Conservation (phyloP, 2,113 vertebrate species). For the Erpornis zantholeuca region DNA sequence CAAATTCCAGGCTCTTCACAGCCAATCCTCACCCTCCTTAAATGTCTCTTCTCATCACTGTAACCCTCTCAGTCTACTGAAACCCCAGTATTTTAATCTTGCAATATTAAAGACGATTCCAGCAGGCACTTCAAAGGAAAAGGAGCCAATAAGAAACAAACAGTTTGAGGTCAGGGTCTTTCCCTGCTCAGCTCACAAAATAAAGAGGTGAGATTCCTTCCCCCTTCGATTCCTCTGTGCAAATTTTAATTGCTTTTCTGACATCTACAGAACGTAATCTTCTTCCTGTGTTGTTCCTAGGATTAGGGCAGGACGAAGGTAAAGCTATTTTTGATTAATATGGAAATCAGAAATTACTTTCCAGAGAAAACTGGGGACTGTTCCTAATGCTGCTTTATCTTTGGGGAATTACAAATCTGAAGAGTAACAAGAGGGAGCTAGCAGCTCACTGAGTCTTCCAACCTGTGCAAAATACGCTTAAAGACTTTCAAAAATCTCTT, state of each 20-base stretch:
- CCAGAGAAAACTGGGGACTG: slow-evolving; percentile 25
- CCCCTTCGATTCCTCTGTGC: not conserved
- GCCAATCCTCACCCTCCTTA: not conserved
- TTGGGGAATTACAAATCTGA: slow-evolving; percentile 35
- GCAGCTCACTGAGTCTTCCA: not conserved
- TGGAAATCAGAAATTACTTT: slow-evolving; percentile 71
- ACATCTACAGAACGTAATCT: slow-evolving; percentile 58
- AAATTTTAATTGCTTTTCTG: slow-evolving; percentile 70
- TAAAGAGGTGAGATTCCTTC: slow-evolving; percentile 19
- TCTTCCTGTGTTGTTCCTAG: slow-evolving; percentile 51
- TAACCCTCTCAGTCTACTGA: not conserved
- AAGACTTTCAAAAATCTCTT: not conserved
- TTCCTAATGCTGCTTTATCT: slow-evolving; percentile 42
- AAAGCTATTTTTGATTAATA: slow-evolving; percentile 74
- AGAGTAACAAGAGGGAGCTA: slow-evolving; percentile 12
- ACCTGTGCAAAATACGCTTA: not conserved
- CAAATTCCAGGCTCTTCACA: not conserved
- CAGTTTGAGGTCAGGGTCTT: not conserved
- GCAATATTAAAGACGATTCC: not conserved
- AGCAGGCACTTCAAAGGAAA: not conserved
- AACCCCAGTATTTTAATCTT: not conserved
- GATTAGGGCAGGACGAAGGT: slow-evolving; percentile 62
- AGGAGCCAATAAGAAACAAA: slow-evolving; percentile 2
- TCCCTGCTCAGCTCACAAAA: not conserved
- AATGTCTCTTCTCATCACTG: not conserved